A percentile compares a stretch with the other conserved stretches of the same genome.
phyloP scores from a whole-genome alignment of 1,140 invertebrate species.

The Kradibia gibbosae region DNA sequence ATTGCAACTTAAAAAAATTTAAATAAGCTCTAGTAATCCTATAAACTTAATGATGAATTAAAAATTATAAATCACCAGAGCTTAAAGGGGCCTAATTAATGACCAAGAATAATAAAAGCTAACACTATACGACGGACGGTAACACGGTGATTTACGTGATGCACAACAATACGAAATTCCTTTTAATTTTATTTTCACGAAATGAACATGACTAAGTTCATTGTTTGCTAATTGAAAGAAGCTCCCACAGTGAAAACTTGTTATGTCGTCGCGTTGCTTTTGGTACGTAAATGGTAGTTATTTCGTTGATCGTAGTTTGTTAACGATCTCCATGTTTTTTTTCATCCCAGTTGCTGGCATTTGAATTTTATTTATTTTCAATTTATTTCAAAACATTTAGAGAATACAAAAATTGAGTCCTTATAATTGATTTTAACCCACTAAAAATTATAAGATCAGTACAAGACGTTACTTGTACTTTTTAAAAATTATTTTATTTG shows the following conservation, averaged over 20 bases:
- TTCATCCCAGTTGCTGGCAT: neutral
- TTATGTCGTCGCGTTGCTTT: conserved; percentile 47
- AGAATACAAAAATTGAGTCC: neutral
- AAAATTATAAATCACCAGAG: neutral
- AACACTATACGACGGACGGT: neutral
- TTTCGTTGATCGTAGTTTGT: conserved; percentile 43
- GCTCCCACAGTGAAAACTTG: conserved; percentile 22
- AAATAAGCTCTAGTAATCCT: no score
- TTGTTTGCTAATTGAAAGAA: conserved; percentile 42
- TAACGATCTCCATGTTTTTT: neutral
- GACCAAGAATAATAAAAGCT: neutral
- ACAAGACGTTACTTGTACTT: no score
- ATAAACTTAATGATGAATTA: no score
- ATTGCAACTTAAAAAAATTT: no score
- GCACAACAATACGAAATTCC: neutral
- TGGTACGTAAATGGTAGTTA: conserved; percentile 42
- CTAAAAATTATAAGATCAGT: no score
- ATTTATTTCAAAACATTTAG: neutral
- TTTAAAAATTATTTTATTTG: no score
- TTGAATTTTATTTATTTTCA: no score
- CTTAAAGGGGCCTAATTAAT: neutral
- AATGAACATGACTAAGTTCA: conserved; percentile 32
- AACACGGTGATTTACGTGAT: neutral
- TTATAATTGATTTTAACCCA: conserved; percentile 5
- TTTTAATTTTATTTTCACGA: conserved; percentile 48